These are phyloP conservation scores for Coenobita brevimanus DNA, from an alignment of 1,140 invertebrate genomes.

Conservation along the genomic window DNA sequence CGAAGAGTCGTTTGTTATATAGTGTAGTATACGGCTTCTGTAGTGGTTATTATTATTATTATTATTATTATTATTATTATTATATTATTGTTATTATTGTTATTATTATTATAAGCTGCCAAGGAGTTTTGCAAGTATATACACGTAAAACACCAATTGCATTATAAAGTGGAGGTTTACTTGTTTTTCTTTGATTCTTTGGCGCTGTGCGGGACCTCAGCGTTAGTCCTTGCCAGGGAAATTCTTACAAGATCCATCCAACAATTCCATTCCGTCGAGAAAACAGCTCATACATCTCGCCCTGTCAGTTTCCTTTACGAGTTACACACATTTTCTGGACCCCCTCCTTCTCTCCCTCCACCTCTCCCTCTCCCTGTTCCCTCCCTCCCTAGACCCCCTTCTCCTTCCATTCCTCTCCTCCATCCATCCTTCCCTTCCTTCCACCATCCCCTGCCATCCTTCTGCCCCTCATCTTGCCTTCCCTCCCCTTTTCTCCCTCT, in stretches of 20 bases:
- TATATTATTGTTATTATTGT: too few relatives aligned
- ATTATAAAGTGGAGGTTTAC: too few relatives aligned
- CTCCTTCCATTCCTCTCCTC: not conserved
- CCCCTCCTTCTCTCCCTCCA: conserved; percentile 14
- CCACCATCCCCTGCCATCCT: not conserved
- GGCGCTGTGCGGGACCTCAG: not conserved
- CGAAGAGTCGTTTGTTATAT: too few relatives aligned
- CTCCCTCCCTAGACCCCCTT: not conserved
- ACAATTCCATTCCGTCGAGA: conserved; percentile 70
- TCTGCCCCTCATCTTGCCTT: too few relatives aligned
- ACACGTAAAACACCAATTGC: too few relatives aligned
- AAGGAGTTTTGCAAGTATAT: too few relatives aligned
- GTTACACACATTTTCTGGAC: conserved; percentile 64
- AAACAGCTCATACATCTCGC: conserved; percentile 68
- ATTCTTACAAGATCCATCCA: conserved; percentile 59
- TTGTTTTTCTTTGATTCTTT: too few relatives aligned
- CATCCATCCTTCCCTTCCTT: not conserved
- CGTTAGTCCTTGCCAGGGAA: conserved; percentile 40
- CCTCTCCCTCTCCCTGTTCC: not conserved
- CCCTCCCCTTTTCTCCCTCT: too few relatives aligned
- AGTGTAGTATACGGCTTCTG: too few relatives aligned
- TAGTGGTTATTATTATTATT: too few relatives aligned
- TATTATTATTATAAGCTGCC: too few relatives aligned
- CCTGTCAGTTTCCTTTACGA: conserved; percentile 68
- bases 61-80: too few relatives aligned